A percentile compares a stretch with the other conserved stretches of the same genome.
These are phyloP conservation scores for Ptychochromis oligacanthus DNA, from an alignment of 2,113 vertebrate species.

Conservation along the genomic window DNA sequence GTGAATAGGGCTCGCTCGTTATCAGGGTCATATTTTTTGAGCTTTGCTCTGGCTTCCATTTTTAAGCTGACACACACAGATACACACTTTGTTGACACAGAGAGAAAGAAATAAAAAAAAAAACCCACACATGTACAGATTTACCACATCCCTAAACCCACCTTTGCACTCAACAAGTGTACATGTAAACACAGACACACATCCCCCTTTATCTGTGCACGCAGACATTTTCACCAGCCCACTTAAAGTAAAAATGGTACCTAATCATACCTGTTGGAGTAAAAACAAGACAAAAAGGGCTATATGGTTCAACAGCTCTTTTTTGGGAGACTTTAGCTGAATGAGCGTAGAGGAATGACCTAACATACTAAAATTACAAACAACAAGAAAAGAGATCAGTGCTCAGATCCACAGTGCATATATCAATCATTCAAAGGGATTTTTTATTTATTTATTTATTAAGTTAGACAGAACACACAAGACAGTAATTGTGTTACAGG, in stretches of 20 bases:
- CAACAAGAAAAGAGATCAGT: background rate
- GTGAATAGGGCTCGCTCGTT: background rate
- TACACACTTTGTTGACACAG: background rate
- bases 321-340: background rate
- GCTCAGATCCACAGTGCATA: background rate
- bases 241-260: constrained; percentile 37
- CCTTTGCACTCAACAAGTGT: background rate
- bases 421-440: background rate
- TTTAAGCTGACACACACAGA: constrained; percentile 11
- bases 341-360: background rate
- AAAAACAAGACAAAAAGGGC: constrained; percentile 30
- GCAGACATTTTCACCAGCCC: background rate
- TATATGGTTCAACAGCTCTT: background rate
- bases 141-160: background rate
- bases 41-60: background rate
- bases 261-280: constrained; percentile 27
- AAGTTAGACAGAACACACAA: background rate
- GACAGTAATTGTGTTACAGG: background rate
- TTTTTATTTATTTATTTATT: background rate
- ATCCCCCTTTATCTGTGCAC: background rate
- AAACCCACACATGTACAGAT: background rate
- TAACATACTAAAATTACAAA: background rate
- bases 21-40: background rate
- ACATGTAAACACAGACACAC: constrained; percentile 11
- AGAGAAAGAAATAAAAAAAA: background rate